Evolutionary conservation across 2,888 invertebrate genomes (phyloP), one percentile per base, ranked within the genome.

Genomic region (Gari tellinella): DNA sequence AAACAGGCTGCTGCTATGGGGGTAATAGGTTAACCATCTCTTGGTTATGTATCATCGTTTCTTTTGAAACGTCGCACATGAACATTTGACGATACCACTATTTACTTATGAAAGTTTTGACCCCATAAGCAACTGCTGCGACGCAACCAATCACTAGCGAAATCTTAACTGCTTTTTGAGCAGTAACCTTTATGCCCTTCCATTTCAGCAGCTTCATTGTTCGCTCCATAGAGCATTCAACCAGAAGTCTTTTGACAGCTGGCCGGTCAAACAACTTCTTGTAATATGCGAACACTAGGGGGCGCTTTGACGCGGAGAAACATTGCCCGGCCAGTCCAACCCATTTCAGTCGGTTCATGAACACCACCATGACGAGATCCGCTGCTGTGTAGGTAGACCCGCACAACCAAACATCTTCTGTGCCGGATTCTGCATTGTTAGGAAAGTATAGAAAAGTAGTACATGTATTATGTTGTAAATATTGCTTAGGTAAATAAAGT

Each of bases 351-450:
- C 86, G 66, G 41, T 75, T 79, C 17, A 86, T 53, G 2, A 86
- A 60, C 2, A 80, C 66, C 12, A 74, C 63, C 15, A 85, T 72
- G 15, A 72, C 65, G 48, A 88, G 81, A 53, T 88, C 88, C 4
- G 86, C 86, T 7, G 85, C 86, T 8, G 85, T 86, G 56, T 84
- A 85, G 23, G 75, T 73, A 8, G 76, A 61, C 7, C 88, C 86
- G 61, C 79, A 79, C 52, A 88, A 51, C 86, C 86, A 88, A 17
- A 61, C 63, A 12, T 86, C 82, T 19, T 70, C 64, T 8, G 60
- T 69, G 10, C 40, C 64, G 10, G 63, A 53, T 25, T 77, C 81
- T 81, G 66, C 31, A 68, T n/a, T n/a, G n/a, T n/a, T n/a, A 72
- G 14, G 53, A 45, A 45, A 19, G 48, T 25, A 10, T 55, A 7